phyloP scores from a whole-genome alignment of 2,797 vertebrate species.

The Syndactyla subalaris region DNA sequence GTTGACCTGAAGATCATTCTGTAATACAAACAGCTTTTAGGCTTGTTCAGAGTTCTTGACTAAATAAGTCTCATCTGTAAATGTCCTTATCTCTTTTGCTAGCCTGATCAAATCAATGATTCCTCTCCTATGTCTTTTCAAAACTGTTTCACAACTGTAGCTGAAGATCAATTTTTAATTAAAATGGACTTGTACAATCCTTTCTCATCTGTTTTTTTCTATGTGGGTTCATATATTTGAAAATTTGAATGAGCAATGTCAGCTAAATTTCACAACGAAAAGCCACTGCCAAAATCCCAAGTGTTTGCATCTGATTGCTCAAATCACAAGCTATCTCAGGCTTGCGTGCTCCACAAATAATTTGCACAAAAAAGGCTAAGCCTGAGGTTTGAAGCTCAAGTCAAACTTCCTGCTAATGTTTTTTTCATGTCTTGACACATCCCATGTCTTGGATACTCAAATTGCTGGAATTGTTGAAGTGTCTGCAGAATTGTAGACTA shows the following conservation, averaged over 20 bases:
- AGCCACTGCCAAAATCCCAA: not conserved
- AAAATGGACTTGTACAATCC: not conserved
- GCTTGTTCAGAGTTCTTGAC: not conserved
- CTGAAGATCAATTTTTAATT: not conserved
- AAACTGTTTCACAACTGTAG: not conserved
- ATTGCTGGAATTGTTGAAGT: not conserved
- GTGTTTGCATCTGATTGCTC: not conserved
- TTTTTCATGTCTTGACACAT: not conserved
- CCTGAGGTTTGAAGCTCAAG: not conserved
- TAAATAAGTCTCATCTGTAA: not conserved
- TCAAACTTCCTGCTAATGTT: not conserved
- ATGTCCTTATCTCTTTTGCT: not conserved
- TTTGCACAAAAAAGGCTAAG: not conserved
- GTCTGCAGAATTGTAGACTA: not conserved
- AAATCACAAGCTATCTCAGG: not conserved
- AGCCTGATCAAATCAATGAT: not conserved
- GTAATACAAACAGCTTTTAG: not conserved
- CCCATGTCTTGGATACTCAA: not conserved
- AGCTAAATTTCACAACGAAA: slow-evolving; percentile 5
- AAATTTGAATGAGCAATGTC: not conserved
- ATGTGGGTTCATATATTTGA: not conserved
- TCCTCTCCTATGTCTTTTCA: not conserved
- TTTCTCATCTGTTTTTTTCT: not conserved
- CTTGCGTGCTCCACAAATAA: not conserved
- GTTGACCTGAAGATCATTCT: not conserved